Base-by-base conservation (phyloP, 92 coral and sea anemone genomes). In the Umimayanthus chanpuru region DNA sequence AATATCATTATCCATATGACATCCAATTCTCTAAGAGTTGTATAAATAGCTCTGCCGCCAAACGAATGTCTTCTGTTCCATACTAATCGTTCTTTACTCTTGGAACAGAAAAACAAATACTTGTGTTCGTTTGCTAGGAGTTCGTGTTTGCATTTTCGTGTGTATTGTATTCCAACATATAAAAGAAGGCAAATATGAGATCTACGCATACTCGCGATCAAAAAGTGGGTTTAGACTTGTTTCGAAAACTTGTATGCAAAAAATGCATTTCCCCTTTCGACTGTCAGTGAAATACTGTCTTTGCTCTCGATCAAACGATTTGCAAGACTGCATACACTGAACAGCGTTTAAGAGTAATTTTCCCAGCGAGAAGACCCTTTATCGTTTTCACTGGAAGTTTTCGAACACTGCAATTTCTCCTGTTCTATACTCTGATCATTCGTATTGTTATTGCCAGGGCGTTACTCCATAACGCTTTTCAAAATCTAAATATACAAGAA, bases 381-480 rank as follows among this genome's bases (percentile, higher is more conserved):
- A 43, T 29, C 16, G 1, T 5, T 72, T 72, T 14, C 58, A 53
- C 38, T 74, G 29, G 50, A 74, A 74, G 47, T 32, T 18, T 74
- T 74, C 77, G 64, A 70, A n/a, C 55, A 68, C 72, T 28, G 55
- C 10, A 53, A 68, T 32, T 38, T 65, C 56, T 41, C 65, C 76
- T 72, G 12, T 21, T 61, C 2, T 18, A n/a, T n/a, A 38, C 64
- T 70, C 66, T 82, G 77, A 70, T 67, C 77, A 49, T 80, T 50
- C 64, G 44, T 40, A 47, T 44, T 68, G 86, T 38, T 82, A 68
- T 82, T 65, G 64, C 18, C 86, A 41, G 86, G 86, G 86, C 86
- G 86, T 82, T 82, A 67, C 86, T 82, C 86, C 56, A 80, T 82
- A 82, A 82, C 77, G 73, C 86, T 82, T 68, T 82, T 82, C 65